Base-by-base conservation (phyloP, 2,113 vertebrate genomes). In the Romanogobio albipinnatus region DNA sequence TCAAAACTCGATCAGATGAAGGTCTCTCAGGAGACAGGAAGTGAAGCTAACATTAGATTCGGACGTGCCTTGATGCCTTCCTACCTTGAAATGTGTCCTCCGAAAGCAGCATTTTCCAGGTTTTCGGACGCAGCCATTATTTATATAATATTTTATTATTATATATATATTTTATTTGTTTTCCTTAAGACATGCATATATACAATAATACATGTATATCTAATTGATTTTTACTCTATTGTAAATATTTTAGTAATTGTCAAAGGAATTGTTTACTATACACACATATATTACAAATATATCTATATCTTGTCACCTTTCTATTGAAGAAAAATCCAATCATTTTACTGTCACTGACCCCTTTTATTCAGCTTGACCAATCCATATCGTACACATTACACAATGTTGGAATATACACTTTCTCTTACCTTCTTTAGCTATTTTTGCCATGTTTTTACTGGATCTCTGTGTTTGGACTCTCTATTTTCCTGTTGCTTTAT, bases 341-440 rank as follows among this genome's bases (percentile, higher is more conserved):
- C 6, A 73, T 81, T 66, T 81, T 47, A 71, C 9, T 19, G 49
- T 24, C 51, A 70, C 51, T 82, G 73, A 87, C 49, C 74, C 73
- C 49, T 85, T 36, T 73, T 15, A 17, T 76, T 26, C n/a, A 14
- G 29, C 56, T 74, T 19, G 83, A 86, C 22, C 24, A 19, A 14
- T 29, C 22, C 22, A n/a, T 75, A 70, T 26, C 81, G 76, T 82
- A 5, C 13, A 2, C 9, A 47, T 71, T 82, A 5, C 13, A 2
- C 9, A 47, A 24, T 51, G 49, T 29, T 36, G 33, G n/a, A 49
- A 76, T 15, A 53, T 47, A 61, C 64, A 70, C 43, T 74, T 71
- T 14, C 24, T 91, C 94, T 94, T 94, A 94, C 94, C 93, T 94
- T 94, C 93, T 66, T 88, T n/a, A 10, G 81, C 82, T 64, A 83